A percentile compares a stretch with the other conserved stretches of the same genome.
phyloP scores from a whole-genome alignment of 1,140 invertebrate genomes.

The Theocolax elegans region DNA sequence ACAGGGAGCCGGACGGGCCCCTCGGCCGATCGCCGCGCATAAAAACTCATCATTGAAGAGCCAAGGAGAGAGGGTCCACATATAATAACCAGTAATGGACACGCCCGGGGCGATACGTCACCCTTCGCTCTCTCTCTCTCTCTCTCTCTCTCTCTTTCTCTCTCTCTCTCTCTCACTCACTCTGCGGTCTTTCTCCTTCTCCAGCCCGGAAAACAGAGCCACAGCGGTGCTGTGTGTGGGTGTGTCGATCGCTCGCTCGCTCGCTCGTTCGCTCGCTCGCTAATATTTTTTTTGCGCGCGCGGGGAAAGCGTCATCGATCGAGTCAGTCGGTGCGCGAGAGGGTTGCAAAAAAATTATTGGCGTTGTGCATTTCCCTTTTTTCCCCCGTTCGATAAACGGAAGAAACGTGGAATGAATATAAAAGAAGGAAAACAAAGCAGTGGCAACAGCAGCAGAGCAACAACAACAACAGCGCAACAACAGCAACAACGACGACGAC shows the following conservation, averaged over 20 bases:
- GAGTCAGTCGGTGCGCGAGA: constrained; percentile 31
- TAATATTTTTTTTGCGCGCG: constrained; percentile 13
- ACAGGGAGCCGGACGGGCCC: background rate
- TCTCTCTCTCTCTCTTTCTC: constrained; percentile 55
- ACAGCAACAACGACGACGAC: too few relatives aligned
- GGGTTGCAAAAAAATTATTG: constrained; percentile 21
- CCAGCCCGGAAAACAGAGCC: constrained; percentile 34
- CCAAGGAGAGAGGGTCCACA: constrained; percentile 46
- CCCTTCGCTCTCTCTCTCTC: constrained; percentile 54
- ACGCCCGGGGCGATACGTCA: constrained; percentile 52
- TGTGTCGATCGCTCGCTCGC: too few relatives aligned
- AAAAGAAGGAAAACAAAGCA: constrained; percentile 5
- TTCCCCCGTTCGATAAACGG: background rate
- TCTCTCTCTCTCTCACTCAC: constrained; percentile 55
- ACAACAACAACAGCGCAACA: too few relatives aligned
- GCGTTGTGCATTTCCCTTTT: background rate
- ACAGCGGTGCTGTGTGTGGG: too few relatives aligned
- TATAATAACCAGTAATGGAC: constrained; percentile 62
- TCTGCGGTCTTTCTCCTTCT: too few relatives aligned
- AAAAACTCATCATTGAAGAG: constrained; percentile 50
- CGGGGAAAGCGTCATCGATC: constrained; percentile 28
- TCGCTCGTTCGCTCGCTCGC: background rate
- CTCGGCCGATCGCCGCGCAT: constrained; percentile 46
- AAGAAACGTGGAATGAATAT: constrained; percentile 12
- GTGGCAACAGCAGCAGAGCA: too few relatives aligned